phyloP scores from a whole-genome alignment of 2,797 vertebrate species.

The Centroberyx gerrardi region DNA sequence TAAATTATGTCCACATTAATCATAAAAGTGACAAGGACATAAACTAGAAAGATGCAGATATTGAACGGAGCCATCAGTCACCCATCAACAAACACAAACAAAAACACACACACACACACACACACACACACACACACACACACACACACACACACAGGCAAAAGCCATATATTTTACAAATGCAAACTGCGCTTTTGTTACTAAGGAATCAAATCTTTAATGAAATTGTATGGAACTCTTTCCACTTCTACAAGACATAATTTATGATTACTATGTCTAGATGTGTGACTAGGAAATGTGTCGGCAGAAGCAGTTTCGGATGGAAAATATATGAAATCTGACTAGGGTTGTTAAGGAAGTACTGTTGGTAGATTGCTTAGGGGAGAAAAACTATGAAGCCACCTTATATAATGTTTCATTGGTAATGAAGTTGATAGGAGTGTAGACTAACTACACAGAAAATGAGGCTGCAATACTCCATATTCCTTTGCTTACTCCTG shows the following conservation, averaged over 20 bases:
- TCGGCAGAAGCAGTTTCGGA: background rate
- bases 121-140: conserved; percentile 10
- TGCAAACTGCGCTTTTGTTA: background rate
- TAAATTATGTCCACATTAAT: conserved; percentile 16
- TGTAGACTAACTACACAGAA: too few species aligned
- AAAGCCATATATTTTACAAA: background rate
- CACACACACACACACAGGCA: background rate
- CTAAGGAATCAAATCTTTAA: background rate
- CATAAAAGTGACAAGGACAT: conserved; percentile 36
- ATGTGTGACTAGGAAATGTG: background rate
- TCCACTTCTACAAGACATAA: background rate
- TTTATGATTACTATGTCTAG: background rate
- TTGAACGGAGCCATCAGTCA: conserved; percentile 47
- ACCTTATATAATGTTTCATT: too few species aligned
- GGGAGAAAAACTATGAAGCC: too few species aligned
- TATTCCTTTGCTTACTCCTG: too few species aligned
- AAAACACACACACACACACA: background rate
- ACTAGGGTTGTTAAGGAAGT: background rate
- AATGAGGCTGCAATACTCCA: too few species aligned
- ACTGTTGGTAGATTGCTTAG: too few species aligned
- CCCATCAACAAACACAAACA: conserved; percentile 29
- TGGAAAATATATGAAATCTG: background rate
- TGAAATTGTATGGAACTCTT: background rate
- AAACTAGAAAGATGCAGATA: conserved; percentile 50
- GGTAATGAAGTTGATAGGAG: too few species aligned